phyloP scores from a whole-genome alignment of 1,140 invertebrate genomes.

The Drosophila aff. region DNA sequence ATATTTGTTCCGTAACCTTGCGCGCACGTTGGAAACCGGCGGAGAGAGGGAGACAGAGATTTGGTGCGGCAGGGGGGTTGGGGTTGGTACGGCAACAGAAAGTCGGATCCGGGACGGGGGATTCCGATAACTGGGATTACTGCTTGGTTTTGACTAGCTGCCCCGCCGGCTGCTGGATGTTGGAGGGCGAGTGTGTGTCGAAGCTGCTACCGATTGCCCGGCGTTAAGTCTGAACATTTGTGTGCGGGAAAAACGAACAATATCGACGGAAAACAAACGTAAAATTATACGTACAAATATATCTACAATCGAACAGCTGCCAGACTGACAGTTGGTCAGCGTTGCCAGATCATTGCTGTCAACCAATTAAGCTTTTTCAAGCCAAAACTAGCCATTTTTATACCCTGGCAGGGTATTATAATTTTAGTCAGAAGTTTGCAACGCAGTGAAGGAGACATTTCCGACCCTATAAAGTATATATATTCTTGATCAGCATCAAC shows the following conservation, averaged over 20 bases:
- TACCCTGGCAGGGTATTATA: too few relatives aligned
- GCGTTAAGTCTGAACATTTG: conserved; percentile 26
- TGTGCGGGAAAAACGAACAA: conserved; percentile 17
- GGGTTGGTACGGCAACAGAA: conserved; percentile 10
- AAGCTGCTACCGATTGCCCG: conserved; percentile 2
- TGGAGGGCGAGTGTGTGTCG: neutral
- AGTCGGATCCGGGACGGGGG: conserved; percentile 7
- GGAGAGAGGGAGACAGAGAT: conserved; percentile 11
- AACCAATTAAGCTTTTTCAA: neutral
- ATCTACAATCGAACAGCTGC: conserved; percentile 38
- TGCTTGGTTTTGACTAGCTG: conserved; percentile 6
- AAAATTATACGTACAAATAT: conserved; percentile 34
- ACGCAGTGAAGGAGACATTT: too few relatives aligned
- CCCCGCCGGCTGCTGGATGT: neutral
- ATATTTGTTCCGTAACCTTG: conserved; percentile 57
- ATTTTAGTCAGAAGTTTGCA: too few relatives aligned
- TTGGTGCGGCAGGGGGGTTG: neutral
- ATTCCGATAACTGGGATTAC: conserved; percentile 15
- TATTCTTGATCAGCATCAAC: too few relatives aligned
- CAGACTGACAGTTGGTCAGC: conserved; percentile 13
- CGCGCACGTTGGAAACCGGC: conserved; percentile 26
- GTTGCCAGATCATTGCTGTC: neutral
- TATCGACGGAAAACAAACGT: conserved; percentile 36
- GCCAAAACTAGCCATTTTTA: neutral
- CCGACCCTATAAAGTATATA: too few relatives aligned